Percentiles rank a stretch among this genome's conserved stretches.
Conservation (phyloP, 2,888 invertebrate genomes). For the Enoplolaimus lenunculus region DNA sequence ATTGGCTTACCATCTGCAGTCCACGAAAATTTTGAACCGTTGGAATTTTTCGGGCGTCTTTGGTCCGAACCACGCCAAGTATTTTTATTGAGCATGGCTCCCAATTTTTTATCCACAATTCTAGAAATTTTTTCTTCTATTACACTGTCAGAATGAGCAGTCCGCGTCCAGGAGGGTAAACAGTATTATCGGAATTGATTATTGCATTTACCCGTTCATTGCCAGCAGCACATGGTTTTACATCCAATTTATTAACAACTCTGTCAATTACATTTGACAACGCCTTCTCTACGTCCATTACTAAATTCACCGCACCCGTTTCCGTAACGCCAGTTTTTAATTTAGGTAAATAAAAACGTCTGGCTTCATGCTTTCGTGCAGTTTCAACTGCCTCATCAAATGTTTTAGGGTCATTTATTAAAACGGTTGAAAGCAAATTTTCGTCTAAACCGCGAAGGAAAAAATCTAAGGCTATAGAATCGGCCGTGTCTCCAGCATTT, state of each 20-base stretch:
- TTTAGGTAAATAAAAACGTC: neutral
- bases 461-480: neutral
- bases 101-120: neutral
- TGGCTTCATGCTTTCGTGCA: neutral
- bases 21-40: neutral
- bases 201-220: no score
- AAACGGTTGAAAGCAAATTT: neutral
- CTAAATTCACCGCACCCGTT: no score
- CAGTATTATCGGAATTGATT: no score
- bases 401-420: neutral
- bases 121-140: neutral
- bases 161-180: no score
- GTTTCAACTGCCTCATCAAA: constrained; percentile 6
- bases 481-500: neutral
- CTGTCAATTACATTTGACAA: no score
- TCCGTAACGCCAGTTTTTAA: neutral
- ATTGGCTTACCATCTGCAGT: neutral
- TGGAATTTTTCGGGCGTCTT: no score
- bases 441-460: neutral
- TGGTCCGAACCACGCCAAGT: neutral
- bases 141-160: no score
- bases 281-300: no score
- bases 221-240: no score
- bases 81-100: neutral
- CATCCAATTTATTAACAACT: no score